These are phyloP conservation scores for Bombyx huttoni DNA, from an alignment of 2,888 invertebrate genomes.

Conservation along the genomic window DNA sequence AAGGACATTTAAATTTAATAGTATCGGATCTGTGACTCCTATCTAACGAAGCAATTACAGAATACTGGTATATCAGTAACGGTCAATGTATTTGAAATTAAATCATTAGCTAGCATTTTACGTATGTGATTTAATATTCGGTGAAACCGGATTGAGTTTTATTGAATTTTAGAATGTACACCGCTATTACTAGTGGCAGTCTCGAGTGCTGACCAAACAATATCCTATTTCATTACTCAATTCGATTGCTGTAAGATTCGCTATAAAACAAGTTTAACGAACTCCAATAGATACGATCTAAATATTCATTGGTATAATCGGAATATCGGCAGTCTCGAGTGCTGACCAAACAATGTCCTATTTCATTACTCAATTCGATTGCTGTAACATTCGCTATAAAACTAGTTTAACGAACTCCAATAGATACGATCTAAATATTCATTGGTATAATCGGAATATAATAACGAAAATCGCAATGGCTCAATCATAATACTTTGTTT, in stretches of 20 bases:
- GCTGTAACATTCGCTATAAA: slow-evolving; percentile 11
- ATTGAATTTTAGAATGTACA: neutral
- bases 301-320: slow-evolving; percentile 3
- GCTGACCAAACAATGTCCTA: slow-evolving; percentile 38
- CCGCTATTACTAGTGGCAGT: neutral
- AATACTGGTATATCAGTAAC: neutral
- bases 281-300: slow-evolving; percentile 9
- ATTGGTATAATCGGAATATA: neutral
- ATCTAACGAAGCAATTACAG: too few relatives aligned
- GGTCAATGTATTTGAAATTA: neutral
- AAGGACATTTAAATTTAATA: too few relatives aligned
- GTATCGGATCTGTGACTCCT: too few relatives aligned
- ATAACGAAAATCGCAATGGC: slow-evolving; percentile 1
- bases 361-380: slow-evolving; percentile 17
- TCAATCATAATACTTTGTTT: slow-evolving; percentile 1
- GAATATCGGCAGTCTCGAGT: slow-evolving; percentile 13
- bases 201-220: slow-evolving; percentile 33
- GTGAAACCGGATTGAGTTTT: neutral
- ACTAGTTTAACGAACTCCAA: slow-evolving; percentile 10
- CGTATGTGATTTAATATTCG: neutral
- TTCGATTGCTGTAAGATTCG: slow-evolving; percentile 10
- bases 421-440: slow-evolving; percentile 8
- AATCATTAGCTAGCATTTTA: neutral
- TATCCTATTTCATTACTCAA: slow-evolving; percentile 28
- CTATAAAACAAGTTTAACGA: slow-evolving; percentile 8